Conservation (phyloP, 2,797 vertebrate species). For the Clarias fuscus region DNA sequence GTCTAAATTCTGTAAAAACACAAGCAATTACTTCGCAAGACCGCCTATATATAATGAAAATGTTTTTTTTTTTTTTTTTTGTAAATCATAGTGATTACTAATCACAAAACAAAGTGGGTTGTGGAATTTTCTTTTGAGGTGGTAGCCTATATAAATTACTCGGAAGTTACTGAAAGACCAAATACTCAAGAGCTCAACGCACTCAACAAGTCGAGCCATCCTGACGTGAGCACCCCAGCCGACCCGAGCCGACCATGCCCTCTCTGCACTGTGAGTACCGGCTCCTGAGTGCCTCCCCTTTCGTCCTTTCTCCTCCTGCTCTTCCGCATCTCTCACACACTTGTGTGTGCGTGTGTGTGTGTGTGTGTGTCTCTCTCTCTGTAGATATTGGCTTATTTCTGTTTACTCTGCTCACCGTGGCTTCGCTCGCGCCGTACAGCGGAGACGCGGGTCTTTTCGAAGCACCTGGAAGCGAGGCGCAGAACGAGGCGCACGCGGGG, state of each 20-base stretch:
- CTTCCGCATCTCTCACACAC: conserved; percentile 12
- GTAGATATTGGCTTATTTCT: conserved; percentile 52
- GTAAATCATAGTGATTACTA: conserved; percentile 21
- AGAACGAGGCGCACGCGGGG: background rate
- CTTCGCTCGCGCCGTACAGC: background rate
- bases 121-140: conserved; percentile 43
- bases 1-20: conserved; percentile 4
- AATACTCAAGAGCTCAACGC: conserved; percentile 12
- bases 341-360: background rate
- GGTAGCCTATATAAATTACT: conserved; percentile 43
- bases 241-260: conserved; percentile 21
- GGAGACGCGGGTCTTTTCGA: conserved; percentile 42
- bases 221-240: background rate
- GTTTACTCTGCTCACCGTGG: conserved; percentile 49
- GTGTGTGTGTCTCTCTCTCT: background rate
- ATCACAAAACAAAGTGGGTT: background rate
- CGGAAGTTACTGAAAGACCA: background rate
- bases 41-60: background rate
- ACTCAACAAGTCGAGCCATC: conserved; percentile 1
- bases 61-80: too few relatives aligned
- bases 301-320: conserved; percentile 20
- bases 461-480: conserved; percentile 63
- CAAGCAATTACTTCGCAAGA: background rate
- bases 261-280: conserved; percentile 49
- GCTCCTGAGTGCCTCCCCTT: conserved; percentile 8